Percentiles rank a stretch among this genome's conserved stretches.
Conservation (phyloP, 2,797 vertebrate genomes). For the Tragelaphus oryx region DNA sequence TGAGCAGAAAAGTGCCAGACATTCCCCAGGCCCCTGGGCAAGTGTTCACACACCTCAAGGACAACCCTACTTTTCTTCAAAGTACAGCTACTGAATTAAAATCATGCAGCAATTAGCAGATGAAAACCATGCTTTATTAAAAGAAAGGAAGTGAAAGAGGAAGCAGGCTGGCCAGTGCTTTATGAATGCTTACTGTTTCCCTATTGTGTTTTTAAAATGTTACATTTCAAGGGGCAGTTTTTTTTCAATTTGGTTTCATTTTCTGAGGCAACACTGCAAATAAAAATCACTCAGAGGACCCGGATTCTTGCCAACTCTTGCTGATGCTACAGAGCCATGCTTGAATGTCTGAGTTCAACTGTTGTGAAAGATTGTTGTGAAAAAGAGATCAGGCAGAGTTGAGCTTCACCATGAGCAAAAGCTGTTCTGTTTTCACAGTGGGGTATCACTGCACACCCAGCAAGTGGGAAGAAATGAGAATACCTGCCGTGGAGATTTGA, state of each 20-base stretch:
- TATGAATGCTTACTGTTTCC: slow-evolving; percentile 33
- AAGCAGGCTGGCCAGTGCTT: background rate
- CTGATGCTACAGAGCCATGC: background rate
- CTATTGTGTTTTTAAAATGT: slow-evolving; percentile 22
- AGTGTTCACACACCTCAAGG: slow-evolving; percentile 30
- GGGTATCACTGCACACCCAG: background rate
- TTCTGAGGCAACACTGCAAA: slow-evolving; percentile 24
- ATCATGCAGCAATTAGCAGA: slow-evolving; percentile 44
- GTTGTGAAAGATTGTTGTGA: background rate
- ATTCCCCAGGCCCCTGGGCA: background rate
- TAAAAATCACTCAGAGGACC: slow-evolving; percentile 2
- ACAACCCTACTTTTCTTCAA: slow-evolving; percentile 52
- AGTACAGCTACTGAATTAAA: slow-evolving; percentile 29
- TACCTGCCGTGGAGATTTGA: background rate
- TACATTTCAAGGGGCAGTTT: slow-evolving; percentile 19
- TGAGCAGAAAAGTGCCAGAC: slow-evolving; percentile 47
- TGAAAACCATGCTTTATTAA: slow-evolving; percentile 55
- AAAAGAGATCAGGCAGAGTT: background rate
- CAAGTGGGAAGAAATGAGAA: slow-evolving; percentile 41
- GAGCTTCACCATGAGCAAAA: background rate
- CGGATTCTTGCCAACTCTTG: slow-evolving; percentile 25
- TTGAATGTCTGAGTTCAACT: slow-evolving; percentile 38
- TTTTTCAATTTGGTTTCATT: slow-evolving; percentile 53
- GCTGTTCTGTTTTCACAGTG: slow-evolving; percentile 47
- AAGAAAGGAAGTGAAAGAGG: background rate